Base-by-base conservation (phyloP, 2,113 vertebrate species). In the Neolamprologus toae region DNA sequence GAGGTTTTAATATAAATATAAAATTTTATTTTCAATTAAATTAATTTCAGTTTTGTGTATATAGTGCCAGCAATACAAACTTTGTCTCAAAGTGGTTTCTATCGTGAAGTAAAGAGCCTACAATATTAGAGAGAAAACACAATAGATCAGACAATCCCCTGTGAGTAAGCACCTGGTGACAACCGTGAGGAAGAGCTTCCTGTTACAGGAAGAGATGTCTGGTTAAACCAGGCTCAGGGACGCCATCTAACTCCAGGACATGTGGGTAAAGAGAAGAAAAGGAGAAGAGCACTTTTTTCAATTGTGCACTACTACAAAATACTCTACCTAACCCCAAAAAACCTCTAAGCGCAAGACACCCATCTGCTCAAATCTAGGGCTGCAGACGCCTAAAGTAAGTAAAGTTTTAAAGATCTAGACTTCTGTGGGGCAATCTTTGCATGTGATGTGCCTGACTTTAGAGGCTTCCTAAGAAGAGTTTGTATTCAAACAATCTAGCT, bases 271-370 rank as follows among this genome's bases (percentile, higher is more conserved):
- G 42, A 76, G 16, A 78, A 78, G 45, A 78, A 49, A 78, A 78
- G 16, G 42, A 78, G 16, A 78, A 19, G 26, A 78, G 5, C 26
- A 78, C 23, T 31, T 11, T 17, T 19, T 19, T 78, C 45, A 31
- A 16, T 78, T 19, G 2, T 47, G 26, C 16, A 78, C 71, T 49
- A 49, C 71, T 71, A 42, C 8, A 9, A 54, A 31, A 76, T 49
- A 28, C 51, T 68, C n/a, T 49, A 85, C 33, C 45, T 40, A 59
- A 88, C 82, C 79, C 49, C 59, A 45, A 66, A 55, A 17, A 83
- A 11, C 21, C 45, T 87, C 85, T 87, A 71, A 89, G 79, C 88
- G 57, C 63, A 85, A 92, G 90, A 79, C 78, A 80, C 49, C 76
- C 84, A 90, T 91, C 80, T 93, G 89, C 23, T 63, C 59, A 19